These are phyloP conservation scores for Trinectes maculatus DNA, from an alignment of 2,113 vertebrate genomes.

Conservation along the genomic window DNA sequence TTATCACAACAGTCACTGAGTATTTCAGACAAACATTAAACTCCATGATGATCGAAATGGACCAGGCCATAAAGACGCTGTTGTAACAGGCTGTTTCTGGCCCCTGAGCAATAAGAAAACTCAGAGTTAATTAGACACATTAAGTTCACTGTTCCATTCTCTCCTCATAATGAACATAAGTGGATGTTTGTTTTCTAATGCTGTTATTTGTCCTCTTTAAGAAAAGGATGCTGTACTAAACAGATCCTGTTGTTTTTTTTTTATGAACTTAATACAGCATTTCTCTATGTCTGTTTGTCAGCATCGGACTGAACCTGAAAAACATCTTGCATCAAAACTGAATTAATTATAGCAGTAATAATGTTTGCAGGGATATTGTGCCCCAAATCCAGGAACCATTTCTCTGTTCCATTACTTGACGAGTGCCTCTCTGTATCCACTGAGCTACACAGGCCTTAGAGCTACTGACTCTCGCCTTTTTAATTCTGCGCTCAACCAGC, in stretches of 20 bases:
- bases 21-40: not conserved
- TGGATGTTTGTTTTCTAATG: not conserved
- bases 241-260: not conserved
- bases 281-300: not conserved
- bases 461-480: conserved; percentile 7
- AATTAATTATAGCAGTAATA: not conserved
- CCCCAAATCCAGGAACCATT: not conserved
- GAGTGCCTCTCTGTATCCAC: conserved; percentile 8
- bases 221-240: not conserved
- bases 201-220: too few species aligned
- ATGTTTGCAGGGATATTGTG: not conserved
- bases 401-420: not conserved
- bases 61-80: too few species aligned
- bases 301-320: not conserved
- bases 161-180: not conserved
- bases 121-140: too few species aligned
- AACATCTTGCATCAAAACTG: not conserved
- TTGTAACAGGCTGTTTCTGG: not conserved
- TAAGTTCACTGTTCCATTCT: too few species aligned
- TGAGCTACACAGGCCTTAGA: conserved; percentile 9
- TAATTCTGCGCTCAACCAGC: not conserved
- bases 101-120: not conserved
- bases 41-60: not conserved
- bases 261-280: too few species aligned
- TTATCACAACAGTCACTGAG: not conserved